Evolutionary conservation across 2,113 vertebrate genomes (phyloP), one percentile per base, ranked within the genome.

Genomic region (Pionites leucogaster): DNA sequence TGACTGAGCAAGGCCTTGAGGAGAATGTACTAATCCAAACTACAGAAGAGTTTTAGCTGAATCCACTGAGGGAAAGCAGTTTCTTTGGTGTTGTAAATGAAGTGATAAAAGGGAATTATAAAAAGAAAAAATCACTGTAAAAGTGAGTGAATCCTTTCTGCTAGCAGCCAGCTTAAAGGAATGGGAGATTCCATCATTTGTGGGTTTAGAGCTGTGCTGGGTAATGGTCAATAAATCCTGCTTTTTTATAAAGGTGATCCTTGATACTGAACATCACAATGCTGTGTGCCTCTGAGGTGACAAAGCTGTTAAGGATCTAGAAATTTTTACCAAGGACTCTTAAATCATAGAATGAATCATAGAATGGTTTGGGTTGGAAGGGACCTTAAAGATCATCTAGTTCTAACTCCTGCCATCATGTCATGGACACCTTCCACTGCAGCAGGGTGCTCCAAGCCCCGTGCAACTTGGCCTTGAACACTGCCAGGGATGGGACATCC

Each of bases 101-200:
- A 92, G 46, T 83, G 64, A 74, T 93, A 88, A 90, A 91, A 92
- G 35, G n/a, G 28, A 89, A 81, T 83, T 94, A 81, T 60, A 63
- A 50, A 39, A 39, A 59, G 29, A 11, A 15, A 37, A 76, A 67
- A 57, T 50, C 23, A n/a, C 44, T 78, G 23, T 63, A 75, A 68
- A 70, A 23, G 6, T 83, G 84, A 84, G 41, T 57, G 88, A 88
- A 75, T 90, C 27, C 72, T 60, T 93, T 83, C 69, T 81, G 62
- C 52, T 78, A 42, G 28, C 60, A 92, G 64, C 39, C 17, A 60
- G 13, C 50, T 62, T 44, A 75, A 86, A 88, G 39, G 62, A 88
- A 65, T 28, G 28, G 47, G 62, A 86, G 69, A 71, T 59, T 92
- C 33, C 39, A 27, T 44, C 19, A n/a, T 83, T 84, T 84, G 35